Evolutionary conservation across 2,797 vertebrate species (phyloP).

Genomic region (Psittacula derbiana): DNA sequence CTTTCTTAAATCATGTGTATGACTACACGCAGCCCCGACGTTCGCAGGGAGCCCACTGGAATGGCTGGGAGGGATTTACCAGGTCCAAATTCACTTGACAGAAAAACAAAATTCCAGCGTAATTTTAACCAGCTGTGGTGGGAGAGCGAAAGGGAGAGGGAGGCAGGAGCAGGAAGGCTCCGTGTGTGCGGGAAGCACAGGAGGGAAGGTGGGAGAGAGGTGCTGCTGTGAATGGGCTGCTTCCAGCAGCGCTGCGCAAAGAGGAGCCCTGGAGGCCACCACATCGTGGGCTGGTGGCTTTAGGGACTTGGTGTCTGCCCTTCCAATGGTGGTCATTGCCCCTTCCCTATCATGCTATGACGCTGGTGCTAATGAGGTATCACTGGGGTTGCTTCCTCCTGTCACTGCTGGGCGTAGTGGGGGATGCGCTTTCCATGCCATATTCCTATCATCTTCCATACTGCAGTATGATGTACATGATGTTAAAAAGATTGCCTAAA

Average conservation of each 20-base stretch:
- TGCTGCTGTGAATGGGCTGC: neutral
- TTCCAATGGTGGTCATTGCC: rapidly evolving
- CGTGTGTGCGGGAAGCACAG: neutral
- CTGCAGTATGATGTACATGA: rapidly evolving
- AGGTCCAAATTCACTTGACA: constrained; percentile 89
- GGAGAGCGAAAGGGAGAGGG: constrained; percentile 39
- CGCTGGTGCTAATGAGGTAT: neutral
- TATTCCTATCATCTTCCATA: rapidly evolving
- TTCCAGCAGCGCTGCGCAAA: rapidly evolving
- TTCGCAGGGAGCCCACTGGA: constrained; percentile 64
- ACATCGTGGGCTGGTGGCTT: rapidly evolving
- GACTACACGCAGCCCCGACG: constrained; percentile 43
- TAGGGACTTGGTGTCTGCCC: neutral
- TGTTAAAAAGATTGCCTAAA: neutral
- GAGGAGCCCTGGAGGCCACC: neutral
- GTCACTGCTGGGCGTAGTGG: neutral
- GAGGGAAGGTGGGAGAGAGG: neutral
- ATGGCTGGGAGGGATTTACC: constrained; percentile 76
- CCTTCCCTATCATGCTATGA: neutral
- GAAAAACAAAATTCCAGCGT: constrained; percentile 88
- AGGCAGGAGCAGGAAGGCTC: constrained; percentile 20
- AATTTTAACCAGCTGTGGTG: constrained; percentile 91
- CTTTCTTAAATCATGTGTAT: constrained; percentile 63
- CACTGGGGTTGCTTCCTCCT: neutral
- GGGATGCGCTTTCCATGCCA: rapidly evolving